Evolutionary conservation across 2,888 invertebrate genomes (phyloP), one percentile per base, ranked within the genome.

Genomic region (Pandemis cinnamomeana): DNA sequence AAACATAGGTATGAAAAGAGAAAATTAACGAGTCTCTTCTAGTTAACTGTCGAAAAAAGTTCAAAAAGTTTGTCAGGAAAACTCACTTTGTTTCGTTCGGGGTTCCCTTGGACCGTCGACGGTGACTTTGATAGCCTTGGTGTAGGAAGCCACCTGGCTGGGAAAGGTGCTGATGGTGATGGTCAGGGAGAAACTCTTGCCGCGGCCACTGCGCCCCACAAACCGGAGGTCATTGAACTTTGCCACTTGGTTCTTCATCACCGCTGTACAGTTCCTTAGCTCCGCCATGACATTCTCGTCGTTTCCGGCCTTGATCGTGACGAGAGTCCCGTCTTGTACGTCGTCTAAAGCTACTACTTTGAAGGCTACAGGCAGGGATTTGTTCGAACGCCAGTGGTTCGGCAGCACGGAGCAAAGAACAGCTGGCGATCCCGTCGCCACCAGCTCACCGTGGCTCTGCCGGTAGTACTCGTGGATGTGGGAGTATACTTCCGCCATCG

Each of bases 51-150:
- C 6, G n/a, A 51, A 51, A 51, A 51, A 51, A 51, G 48, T n/a
- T 51, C 7, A 27, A 10, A 55, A 36, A 62, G 6, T 53, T 8
- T 15, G 20, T 8, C 7, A 55, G 20, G 20, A 20, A 20, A 63
- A 96, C 98, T 97, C 96, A 99, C 99, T 98, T 95, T 98, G 98
- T 93, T 99, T 99, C 80, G 98, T 98, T 91, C 99, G 95, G 15
- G 99, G 99, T 94, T 99, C 99, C 84, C 99, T 95, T 0, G 99
- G 99, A 83, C 99, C 99, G 87, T 99, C 99, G 48, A 99, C 99
- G 36, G 99, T 99, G 72, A 99, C 99, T 95, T 99, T 99, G 90
- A 99, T 99, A 71, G 99, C 99, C 89, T 99, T 99, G 83, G 95
- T 96, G 90, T 99, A 99, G 5, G 98, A 97, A 67, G 99, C 98